phyloP scores from a whole-genome alignment of 2,888 invertebrate genomes.

The Eustalomyia histrio region DNA sequence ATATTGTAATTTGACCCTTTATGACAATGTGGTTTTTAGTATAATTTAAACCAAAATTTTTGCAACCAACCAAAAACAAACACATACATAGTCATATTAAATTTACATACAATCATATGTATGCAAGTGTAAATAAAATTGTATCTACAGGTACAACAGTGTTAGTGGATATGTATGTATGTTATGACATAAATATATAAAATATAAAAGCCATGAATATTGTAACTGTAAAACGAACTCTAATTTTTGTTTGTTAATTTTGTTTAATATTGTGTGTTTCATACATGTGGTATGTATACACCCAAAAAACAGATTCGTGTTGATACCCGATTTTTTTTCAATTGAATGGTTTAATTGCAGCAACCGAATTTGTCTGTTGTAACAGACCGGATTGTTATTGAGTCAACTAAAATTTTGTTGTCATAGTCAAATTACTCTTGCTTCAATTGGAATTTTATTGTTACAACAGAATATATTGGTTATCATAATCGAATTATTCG shows the following conservation, averaged over 20 bases:
- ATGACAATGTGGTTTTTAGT: conserved; percentile 58
- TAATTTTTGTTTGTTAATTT: conserved; percentile 19
- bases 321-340: no score
- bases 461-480: no score
- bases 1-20: conserved; percentile 56
- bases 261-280: not conserved
- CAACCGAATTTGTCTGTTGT: no score
- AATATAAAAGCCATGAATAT: conserved; percentile 44
- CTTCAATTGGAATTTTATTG: no score
- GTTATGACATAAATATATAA: conserved; percentile 31
- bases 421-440: no score
- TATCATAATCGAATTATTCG: no score
- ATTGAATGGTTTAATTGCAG: no score
- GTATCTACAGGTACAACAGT: conserved; percentile 7
- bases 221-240: conserved; percentile 46
- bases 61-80: conserved; percentile 43
- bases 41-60: conserved; percentile 46
- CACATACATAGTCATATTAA: not conserved
- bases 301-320: no score
- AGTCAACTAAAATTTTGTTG: no score
- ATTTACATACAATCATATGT: not conserved
- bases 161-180: not conserved
- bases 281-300: no score
- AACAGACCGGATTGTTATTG: no score
- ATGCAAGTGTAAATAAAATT: not conserved